Base-by-base conservation (phyloP, 1,140 invertebrate genomes). In the Drosophila quadrilineata region DNA sequence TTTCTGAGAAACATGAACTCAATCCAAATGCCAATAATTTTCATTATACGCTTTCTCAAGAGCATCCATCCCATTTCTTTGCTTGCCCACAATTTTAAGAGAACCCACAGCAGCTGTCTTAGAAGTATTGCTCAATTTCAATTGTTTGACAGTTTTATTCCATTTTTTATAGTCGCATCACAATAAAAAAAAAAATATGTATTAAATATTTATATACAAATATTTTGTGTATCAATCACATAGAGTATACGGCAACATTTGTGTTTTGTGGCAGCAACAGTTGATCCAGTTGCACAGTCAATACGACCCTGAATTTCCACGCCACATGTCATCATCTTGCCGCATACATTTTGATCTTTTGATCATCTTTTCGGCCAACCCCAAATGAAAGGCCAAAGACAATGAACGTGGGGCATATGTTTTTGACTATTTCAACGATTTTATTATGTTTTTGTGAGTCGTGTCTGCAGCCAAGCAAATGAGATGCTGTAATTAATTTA, bases 1-100 rank as follows among this genome's bases (percentile, higher is more conserved):
- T n/a, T n/a, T 46, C 71, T 45, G 77, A 79, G 79, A 85, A 84
- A 79, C 79, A 84, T 85, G 77, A 85, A 85, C 75, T 80, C 77
- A 80, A 80, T 84, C 75, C 69, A 72, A 75, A 70, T 75, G 77
- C 56, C 60, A 76, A 87, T 87, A 67, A 71, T 63, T 71, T 50
- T 60, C 46, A 59, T 46, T 31, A 28, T 66, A 40, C 63, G 14
- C 56, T 59, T 16, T 43, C 9, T 3, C 40, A 40, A 35, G 72
- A 29, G 75, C 62, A 57, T 58, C 41, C n/a, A n/a, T n/a, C n/a
- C n/a, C n/a, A 28, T n/a, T 16, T n/a, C 36, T 36, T 36, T 12
- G 14, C 10, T 8, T 36, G 33, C 6, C 10, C 12, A 17, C 14
- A n/a, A n/a, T n/a, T n/a, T n/a, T n/a, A n/a, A n/a, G n/a, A n/a